Conservation (phyloP, 2,113 vertebrate genomes). For the Seriola rivoliana region DNA sequence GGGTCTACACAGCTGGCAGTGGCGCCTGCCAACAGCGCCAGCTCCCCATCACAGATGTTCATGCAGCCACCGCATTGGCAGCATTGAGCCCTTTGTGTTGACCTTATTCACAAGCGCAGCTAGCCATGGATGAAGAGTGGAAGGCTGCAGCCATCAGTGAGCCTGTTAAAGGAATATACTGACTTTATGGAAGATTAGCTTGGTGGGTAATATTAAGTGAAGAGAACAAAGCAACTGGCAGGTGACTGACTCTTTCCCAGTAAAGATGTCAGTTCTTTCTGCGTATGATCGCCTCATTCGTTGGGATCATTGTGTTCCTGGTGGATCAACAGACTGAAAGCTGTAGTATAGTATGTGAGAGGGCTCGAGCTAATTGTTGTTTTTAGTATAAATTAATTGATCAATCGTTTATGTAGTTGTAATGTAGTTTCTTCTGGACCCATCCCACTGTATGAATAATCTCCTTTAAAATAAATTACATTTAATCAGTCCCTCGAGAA, state of each 20-base stretch:
- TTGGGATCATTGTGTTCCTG: neutral
- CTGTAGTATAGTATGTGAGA: neutral
- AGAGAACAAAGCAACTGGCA: neutral
- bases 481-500: too few species aligned
- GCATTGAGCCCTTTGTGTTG: slow-evolving; percentile 59
- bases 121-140: slow-evolving; percentile 30
- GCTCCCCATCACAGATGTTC: slow-evolving; percentile 78
- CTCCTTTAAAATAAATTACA: too few species aligned
- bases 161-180: slow-evolving; percentile 8
- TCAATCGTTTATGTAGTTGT: too few species aligned
- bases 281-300: too few species aligned
- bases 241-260: too few species aligned
- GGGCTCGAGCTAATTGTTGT: neutral
- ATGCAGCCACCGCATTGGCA: slow-evolving; percentile 64
- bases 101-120: slow-evolving; percentile 66
- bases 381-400: too few species aligned
- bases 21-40: slow-evolving; percentile 64
- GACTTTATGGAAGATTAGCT: slow-evolving; percentile 16
- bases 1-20: slow-evolving; percentile 73
- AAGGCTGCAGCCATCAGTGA: slow-evolving; percentile 13
- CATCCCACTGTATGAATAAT: too few species aligned
- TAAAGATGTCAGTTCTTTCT: too few species aligned
- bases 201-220: neutral
- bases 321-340: neutral
- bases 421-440: too few species aligned